Conservation (phyloP, 2,113 vertebrate species). For the Pheucticus melanocephalus region DNA sequence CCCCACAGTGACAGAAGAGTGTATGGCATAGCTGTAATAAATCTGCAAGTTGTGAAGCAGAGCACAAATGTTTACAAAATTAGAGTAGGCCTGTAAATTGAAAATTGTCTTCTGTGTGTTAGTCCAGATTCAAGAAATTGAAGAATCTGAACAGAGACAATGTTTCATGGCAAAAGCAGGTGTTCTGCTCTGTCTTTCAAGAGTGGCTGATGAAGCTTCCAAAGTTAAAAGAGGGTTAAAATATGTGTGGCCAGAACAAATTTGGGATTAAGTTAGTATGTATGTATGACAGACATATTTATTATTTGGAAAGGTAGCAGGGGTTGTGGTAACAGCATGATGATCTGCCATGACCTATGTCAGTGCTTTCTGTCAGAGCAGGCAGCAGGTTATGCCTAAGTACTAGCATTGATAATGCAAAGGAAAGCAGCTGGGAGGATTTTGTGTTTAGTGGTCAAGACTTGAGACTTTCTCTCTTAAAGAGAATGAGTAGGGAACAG, state of each 20-base stretch:
- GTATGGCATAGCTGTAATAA: neutral
- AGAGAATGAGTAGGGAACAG: neutral
- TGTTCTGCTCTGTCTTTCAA: neutral
- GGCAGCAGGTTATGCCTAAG: neutral
- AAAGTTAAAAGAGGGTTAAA: neutral
- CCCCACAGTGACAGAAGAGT: neutral
- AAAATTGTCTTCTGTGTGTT: neutral
- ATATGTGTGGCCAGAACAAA: neutral
- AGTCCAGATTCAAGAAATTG: neutral
- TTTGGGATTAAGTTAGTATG: neutral
- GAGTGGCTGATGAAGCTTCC: neutral
- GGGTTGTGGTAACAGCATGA: neutral
- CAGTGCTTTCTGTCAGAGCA: neutral
- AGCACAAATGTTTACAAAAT: neutral
- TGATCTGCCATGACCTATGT: neutral
- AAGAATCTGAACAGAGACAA: neutral
- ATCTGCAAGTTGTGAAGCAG: neutral
- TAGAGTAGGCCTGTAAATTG: neutral
- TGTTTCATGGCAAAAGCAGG: neutral
- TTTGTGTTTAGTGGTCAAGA: neutral
- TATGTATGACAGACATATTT: neutral
- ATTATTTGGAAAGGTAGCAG: neutral
- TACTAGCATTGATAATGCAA: neutral
- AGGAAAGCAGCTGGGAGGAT: neutral
- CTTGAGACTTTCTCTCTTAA: neutral